Base-by-base conservation (phyloP, 2,888 invertebrate species). In the Agrotis puta region DNA sequence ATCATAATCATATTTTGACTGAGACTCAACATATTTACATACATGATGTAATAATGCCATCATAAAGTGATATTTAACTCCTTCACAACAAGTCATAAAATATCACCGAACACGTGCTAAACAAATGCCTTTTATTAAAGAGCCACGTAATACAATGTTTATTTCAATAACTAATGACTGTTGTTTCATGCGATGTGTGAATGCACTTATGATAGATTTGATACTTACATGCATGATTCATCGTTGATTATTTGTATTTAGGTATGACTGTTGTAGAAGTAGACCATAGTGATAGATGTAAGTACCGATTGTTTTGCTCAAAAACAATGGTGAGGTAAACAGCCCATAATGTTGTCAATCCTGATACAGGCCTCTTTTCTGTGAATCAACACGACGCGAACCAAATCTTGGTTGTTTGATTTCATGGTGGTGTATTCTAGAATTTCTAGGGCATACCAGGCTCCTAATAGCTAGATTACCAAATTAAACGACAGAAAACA, bases 181-280 rank as follows among this genome's bases (percentile, higher is more conserved):
- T 53, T 33, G 33, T 47, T 47, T 50, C 39, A 50, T 50, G 66
- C 39, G 39, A 5, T n/a, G n/a, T 61, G 47, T 65, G 47, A 54
- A n/a, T 7, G 22, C 33, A 65, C 33, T 54, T 20, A 62, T 43
- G 22, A 54, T 33, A 22, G 45, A 47, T 47, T 7, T 1, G 22
- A 53, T n/a, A 33, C 20, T 56, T 14, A 51, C 53, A 65, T 14
- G 33, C 3, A 47, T 65, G 33, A 65, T 39, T 68, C 47, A 65
- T 54, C 2, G 16, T 7, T 43, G 20, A 14, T n/a, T 47, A 65
- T 33, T 47, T 33, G n/a, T 14, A 3, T 22, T 39, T 53, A n/a
- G n/a, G n/a, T n/a, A 5, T 11, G 13, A 24, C 11, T 22, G 16
- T 7, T 7, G 22, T 53, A 11, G 51, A 53, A n/a, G 5, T 53